Conservation (phyloP, 2,113 vertebrate species). For the Pluvialis apricaria region DNA sequence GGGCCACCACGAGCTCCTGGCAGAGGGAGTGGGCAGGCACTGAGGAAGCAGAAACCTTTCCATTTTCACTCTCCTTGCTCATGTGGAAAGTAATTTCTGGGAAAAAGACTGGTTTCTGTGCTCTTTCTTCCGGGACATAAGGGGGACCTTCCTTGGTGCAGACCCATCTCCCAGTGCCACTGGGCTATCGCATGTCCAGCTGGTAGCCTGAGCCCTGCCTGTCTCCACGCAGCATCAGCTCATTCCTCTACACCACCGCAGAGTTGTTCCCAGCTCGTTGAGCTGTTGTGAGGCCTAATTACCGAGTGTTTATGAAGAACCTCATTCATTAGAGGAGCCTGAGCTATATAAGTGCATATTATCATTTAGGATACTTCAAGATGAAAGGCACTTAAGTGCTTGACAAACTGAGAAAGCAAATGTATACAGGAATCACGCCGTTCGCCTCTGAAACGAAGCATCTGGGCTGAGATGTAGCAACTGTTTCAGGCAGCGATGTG, state of each 20-base stretch:
- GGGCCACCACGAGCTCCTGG: not conserved
- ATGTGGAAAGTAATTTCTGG: not conserved
- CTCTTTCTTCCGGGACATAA: not conserved
- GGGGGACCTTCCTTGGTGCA: fast-evolving
- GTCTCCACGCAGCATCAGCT: not conserved
- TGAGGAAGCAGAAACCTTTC: not conserved
- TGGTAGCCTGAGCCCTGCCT: not conserved
- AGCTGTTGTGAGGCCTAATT: slow-evolving; percentile 38
- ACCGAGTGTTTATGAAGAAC: slow-evolving; percentile 45
- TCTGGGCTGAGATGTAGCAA: slow-evolving; percentile 45
- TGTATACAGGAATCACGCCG: not conserved
- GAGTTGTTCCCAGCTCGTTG: not conserved
- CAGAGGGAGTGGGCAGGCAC: not conserved
- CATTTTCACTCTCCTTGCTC: not conserved
- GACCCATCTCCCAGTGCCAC: fast-evolving
- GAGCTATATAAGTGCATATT: slow-evolving; percentile 53
- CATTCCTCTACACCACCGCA: not conserved
- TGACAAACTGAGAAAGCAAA: slow-evolving; percentile 58
- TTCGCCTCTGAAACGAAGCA: slow-evolving; percentile 4
- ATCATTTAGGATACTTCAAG: slow-evolving; percentile 59
- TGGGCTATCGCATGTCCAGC: not conserved
- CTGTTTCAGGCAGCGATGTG: fast-evolving
- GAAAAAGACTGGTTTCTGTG: not conserved
- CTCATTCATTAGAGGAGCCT: slow-evolving; percentile 50
- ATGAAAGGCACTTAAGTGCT: slow-evolving; percentile 63